Conservation (phyloP, 1,140 invertebrate genomes). For the Cephus cinctus region DNA sequence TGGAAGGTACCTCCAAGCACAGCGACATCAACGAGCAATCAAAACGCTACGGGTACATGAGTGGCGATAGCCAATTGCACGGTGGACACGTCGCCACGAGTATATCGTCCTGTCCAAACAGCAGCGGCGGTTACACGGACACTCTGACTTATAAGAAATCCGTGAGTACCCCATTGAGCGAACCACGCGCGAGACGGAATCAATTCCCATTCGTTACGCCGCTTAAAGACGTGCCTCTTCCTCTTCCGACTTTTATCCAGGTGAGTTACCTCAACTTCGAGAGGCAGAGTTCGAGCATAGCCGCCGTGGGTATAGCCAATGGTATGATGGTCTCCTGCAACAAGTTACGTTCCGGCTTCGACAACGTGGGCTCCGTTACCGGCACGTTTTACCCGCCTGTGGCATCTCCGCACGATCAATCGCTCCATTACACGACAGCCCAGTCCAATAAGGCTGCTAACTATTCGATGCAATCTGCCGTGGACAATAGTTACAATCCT, state of each 20-base stretch:
- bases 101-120: slow-evolving; percentile 53
- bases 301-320: slow-evolving; percentile 78
- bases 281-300: slow-evolving; percentile 59
- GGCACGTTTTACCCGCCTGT: slow-evolving; percentile 84
- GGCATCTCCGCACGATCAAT: slow-evolving; percentile 73
- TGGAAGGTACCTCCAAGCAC: slow-evolving; percentile 50
- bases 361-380: slow-evolving; percentile 76
- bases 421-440: slow-evolving; percentile 44
- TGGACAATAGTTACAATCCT: slow-evolving; percentile 45
- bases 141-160: slow-evolving; percentile 54
- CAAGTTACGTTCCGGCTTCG: slow-evolving; percentile 67
- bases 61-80: slow-evolving; percentile 47
- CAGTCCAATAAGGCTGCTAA: slow-evolving; percentile 41
- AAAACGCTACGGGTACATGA: slow-evolving; percentile 53
- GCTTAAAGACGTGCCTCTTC: no score
- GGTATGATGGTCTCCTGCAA: slow-evolving; percentile 86
- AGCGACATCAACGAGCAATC: slow-evolving; percentile 45
- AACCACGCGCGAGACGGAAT: neutral
- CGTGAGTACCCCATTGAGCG: slow-evolving; percentile 29
- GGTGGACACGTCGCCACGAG: slow-evolving; percentile 43
- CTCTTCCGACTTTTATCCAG: no score
- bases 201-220: neutral
- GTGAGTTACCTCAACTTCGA: slow-evolving; percentile 53
- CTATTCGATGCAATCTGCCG: slow-evolving; percentile 43
- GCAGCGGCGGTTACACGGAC: slow-evolving; percentile 49